phyloP scores from a whole-genome alignment of 2,888 invertebrate species.

The Stenurella melanura region DNA sequence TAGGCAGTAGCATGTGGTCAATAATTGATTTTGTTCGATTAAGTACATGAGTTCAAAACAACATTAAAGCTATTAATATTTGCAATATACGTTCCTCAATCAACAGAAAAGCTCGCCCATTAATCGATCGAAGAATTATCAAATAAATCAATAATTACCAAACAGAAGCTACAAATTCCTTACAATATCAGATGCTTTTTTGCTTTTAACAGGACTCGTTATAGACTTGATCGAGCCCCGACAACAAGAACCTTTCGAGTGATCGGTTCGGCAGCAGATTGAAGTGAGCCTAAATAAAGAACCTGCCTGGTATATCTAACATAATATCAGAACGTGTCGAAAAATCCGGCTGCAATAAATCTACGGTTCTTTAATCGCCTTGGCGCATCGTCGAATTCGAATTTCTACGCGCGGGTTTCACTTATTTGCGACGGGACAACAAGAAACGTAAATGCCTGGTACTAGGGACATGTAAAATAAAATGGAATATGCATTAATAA shows the following conservation, averaged over 20 bases:
- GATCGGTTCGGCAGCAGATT: constrained; percentile 49
- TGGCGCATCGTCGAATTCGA: constrained; percentile 47
- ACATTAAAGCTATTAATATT: not conserved
- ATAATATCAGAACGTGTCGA: constrained; percentile 59
- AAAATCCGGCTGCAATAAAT: constrained; percentile 55
- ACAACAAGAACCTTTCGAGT: constrained; percentile 43
- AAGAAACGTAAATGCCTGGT: not conserved
- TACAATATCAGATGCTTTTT: constrained; percentile 50
- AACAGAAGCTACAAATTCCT: constrained; percentile 55
- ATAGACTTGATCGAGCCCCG: constrained; percentile 45
- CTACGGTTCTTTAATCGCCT: constrained; percentile 49
- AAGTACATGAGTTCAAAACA: too few relatives aligned
- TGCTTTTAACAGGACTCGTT: constrained; percentile 47
- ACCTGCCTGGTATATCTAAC: constrained; percentile 55
- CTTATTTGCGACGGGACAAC: constrained; percentile 39
- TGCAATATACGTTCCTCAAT: not conserved
- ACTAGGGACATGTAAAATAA: not conserved
- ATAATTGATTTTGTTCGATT: too few relatives aligned
- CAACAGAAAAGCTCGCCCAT: constrained; percentile 2
- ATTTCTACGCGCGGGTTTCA: constrained; percentile 35
- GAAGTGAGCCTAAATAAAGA: constrained; percentile 48
- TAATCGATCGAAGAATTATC: constrained; percentile 9
- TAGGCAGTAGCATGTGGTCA: too few relatives aligned
- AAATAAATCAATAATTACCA: constrained; percentile 53
- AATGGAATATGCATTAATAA: too few relatives aligned